A percentile compares a stretch with the other conserved stretches of the same genome.
Evolutionary conservation across 2,888 invertebrate species (phyloP).

Genomic region (Agrotis puta): DNA sequence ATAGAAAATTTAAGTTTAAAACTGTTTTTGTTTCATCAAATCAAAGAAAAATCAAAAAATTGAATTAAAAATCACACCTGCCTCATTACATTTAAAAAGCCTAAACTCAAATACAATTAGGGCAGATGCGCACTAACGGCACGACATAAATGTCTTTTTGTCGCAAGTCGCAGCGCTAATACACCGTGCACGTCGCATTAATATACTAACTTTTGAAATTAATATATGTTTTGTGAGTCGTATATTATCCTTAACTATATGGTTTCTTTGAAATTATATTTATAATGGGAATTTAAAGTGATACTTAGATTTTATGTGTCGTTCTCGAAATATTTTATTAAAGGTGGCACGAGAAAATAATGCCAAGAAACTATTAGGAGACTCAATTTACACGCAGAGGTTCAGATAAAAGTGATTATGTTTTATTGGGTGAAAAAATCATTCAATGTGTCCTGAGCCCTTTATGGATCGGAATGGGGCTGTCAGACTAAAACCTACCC

Average conservation of each 20-base stretch:
- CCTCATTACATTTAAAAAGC: constrained; percentile 54
- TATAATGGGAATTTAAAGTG: not conserved
- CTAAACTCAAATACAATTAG: constrained; percentile 59
- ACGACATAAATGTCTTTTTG: constrained; percentile 53
- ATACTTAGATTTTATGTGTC: constrained; percentile 5
- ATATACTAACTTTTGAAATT: constrained; percentile 19
- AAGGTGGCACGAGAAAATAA: too few relatives aligned
- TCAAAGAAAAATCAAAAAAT: constrained; percentile 42
- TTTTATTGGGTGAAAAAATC: too few relatives aligned
- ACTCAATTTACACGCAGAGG: too few relatives aligned
- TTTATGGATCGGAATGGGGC: too few relatives aligned
- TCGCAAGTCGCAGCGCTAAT: constrained; percentile 34
- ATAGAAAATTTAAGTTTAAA: too few relatives aligned
- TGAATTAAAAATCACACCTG: constrained; percentile 59
- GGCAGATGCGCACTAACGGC: constrained; percentile 56
- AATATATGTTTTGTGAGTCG: not conserved
- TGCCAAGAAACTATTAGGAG: too few relatives aligned
- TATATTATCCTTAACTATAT: not conserved
- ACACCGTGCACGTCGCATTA: constrained; percentile 24
- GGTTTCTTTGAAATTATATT: not conserved
- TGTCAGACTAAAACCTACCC: too few relatives aligned
- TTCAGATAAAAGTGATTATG: too few relatives aligned
- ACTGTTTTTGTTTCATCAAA: not conserved
- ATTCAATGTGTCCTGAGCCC: too few relatives aligned
- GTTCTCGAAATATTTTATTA: not conserved